These are phyloP conservation scores for Petromus typicus DNA, from an alignment of 2,113 vertebrate species.

Conservation along the genomic window DNA sequence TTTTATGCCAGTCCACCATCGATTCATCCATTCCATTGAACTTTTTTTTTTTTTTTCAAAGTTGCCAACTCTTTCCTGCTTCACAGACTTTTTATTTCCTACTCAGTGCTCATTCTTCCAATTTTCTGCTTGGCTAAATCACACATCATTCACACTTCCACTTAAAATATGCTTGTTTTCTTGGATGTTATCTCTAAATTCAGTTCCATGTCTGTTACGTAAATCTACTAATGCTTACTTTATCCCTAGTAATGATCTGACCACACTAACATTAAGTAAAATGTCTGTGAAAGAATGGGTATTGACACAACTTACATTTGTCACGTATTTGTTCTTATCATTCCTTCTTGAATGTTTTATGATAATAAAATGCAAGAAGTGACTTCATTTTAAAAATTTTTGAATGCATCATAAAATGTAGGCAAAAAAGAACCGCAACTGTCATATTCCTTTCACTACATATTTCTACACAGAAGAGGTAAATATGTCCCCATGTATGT, in stretches of 20 bases:
- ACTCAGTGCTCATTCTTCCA: neutral
- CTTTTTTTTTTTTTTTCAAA: neutral
- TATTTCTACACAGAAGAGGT: neutral
- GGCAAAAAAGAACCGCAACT: neutral
- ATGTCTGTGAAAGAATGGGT: neutral
- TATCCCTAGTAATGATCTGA: neutral
- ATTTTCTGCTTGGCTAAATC: neutral
- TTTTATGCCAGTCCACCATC: neutral
- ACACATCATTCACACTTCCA: neutral
- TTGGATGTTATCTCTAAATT: neutral
- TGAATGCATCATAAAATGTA: neutral
- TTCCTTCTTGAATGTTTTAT: conserved; percentile 15
- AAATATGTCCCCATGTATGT: neutral
- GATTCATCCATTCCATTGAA: neutral
- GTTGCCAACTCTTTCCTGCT: neutral
- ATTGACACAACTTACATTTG: neutral
- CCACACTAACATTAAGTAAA: neutral
- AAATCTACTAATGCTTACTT: neutral
- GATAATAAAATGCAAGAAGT: neutral
- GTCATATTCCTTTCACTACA: neutral
- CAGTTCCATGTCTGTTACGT: neutral
- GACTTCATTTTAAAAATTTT: neutral
- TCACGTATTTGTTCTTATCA: neutral
- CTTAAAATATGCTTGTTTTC: neutral
- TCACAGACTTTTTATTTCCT: neutral